These are phyloP conservation scores for Falcaria lacertinaria DNA, from an alignment of 2,888 invertebrate genomes.

Conservation along the genomic window DNA sequence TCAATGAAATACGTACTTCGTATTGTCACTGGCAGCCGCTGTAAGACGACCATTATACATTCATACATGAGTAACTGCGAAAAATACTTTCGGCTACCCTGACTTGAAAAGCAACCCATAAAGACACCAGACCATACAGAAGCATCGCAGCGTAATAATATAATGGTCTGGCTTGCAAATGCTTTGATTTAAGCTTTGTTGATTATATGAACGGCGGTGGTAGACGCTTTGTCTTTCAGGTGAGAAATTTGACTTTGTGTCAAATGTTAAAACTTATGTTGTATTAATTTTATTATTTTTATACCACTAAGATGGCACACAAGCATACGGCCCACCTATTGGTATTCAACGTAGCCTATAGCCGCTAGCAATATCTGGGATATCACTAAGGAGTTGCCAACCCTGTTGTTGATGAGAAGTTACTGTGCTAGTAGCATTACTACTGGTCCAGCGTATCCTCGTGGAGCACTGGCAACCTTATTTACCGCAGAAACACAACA, in stretches of 20 bases:
- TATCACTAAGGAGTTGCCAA: too few relatives aligned
- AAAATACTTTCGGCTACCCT: slow-evolving; percentile 55
- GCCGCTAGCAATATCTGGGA: too few relatives aligned
- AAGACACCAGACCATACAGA: slow-evolving; percentile 51
- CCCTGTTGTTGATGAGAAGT: too few relatives aligned
- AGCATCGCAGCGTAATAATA: slow-evolving; percentile 68
- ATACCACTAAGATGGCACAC: too few relatives aligned
- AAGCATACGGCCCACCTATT: too few relatives aligned
- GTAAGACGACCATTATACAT: slow-evolving; percentile 66
- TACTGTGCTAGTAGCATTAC: too few relatives aligned
- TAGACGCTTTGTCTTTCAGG: not conserved
- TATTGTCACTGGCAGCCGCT: slow-evolving; percentile 8
- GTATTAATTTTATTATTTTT: too few relatives aligned
- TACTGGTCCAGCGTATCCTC: too few relatives aligned
- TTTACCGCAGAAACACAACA: too few relatives aligned
- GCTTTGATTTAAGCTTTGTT: slow-evolving; percentile 18
- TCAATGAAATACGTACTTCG: not conserved
- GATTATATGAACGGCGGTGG: not conserved
- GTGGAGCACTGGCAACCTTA: too few relatives aligned
- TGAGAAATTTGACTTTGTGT: not conserved
- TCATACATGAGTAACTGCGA: slow-evolving; percentile 65
- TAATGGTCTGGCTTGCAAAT: slow-evolving; percentile 56
- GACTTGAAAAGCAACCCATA: slow-evolving; percentile 53
- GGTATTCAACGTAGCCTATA: too few relatives aligned
- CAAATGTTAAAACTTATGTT: too few relatives aligned